These are phyloP conservation scores for Hemistola chrysoprasaria DNA, from an alignment of 2,888 invertebrate species.

Conservation along the genomic window DNA sequence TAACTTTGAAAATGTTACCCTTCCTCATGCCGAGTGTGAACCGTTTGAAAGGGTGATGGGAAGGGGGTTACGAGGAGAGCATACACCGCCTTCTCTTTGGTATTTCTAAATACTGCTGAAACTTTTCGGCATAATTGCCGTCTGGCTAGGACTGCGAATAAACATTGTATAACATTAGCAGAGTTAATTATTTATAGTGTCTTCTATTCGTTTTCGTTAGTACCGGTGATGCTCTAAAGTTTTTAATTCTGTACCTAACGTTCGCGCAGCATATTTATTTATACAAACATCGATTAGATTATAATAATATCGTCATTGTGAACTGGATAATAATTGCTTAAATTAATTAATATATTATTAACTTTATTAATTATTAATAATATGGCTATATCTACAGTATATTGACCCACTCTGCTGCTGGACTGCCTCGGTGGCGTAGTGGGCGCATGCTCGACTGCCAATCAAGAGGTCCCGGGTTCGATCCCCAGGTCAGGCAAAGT, in stretches of 20 bases:
- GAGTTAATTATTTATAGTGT: constrained; percentile 76
- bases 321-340: too few species aligned
- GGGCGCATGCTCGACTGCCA: too few species aligned
- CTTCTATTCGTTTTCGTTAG: constrained; percentile 68
- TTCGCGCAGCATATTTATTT: constrained; percentile 33
- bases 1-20: constrained; percentile 67
- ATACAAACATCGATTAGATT: constrained; percentile 15
- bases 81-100: constrained; percentile 57
- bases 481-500: too few species aligned
- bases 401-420: too few species aligned
- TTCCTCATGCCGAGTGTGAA: constrained; percentile 48
- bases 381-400: too few species aligned
- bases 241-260: too few species aligned
- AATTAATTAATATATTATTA: too few species aligned
- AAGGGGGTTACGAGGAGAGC: constrained; percentile 36
- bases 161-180: constrained; percentile 79
- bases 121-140: constrained; percentile 77
- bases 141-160: constrained; percentile 76
- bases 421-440: too few species aligned
- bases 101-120: constrained; percentile 76
- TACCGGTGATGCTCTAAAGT: constrained; percentile 51
- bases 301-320: too few species aligned
- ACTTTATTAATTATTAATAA: too few species aligned
- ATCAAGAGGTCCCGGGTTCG: too few species aligned
- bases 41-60: constrained; percentile 56